Evolutionary conservation across 2,113 vertebrate genomes (phyloP), one percentile per base, ranked within the genome.

Genomic region (Xyrauchen texanus): DNA sequence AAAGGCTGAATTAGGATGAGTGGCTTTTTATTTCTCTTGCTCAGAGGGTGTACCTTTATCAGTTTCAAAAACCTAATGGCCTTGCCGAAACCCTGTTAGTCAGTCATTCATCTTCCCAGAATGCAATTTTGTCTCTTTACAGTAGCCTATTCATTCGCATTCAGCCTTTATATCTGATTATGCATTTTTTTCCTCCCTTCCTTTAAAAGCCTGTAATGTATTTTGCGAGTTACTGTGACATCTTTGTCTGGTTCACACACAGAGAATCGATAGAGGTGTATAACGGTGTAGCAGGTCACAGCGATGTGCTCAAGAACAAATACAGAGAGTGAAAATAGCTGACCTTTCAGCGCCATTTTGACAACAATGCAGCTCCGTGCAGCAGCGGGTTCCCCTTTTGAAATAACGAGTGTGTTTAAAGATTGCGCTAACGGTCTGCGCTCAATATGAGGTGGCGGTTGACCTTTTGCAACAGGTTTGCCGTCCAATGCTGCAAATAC

Each of bases 381-480:
- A 51, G 75, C 63, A 74, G 75, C 78, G 75, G 76, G 64, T 53
- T 55, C 66, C 82, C 78, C 63, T 78, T 81, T 81, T 72, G 57
- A 80, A 81, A 81, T 76, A 80, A 73, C 68, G 63, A 63, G 64
- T 71, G 70, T 78, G 81, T 83, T 70, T 73, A 84, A 84, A 81
- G 79, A 81, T 84, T 81, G 81, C 68, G 10, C 78, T 51, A 81
- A 81, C 74, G 57, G 82, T 67, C 63, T 46, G 52, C 71, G 44
- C 68, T 84, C 82, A 68, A 81, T 81, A 81, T 52, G 68, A 78
- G 78, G 78, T 47, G 72, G 63, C 58, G 78, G 55, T 53, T 84
- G 82, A 84, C 82, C 82, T 84, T 84, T 84, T 11, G 5, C 68
- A 74, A 61, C 34, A 52, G 57, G 68, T 60, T 63, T 76, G 78